These are phyloP conservation scores for Dolomedes plantarius DNA, from an alignment of 2,888 invertebrate species.

Conservation along the genomic window DNA sequence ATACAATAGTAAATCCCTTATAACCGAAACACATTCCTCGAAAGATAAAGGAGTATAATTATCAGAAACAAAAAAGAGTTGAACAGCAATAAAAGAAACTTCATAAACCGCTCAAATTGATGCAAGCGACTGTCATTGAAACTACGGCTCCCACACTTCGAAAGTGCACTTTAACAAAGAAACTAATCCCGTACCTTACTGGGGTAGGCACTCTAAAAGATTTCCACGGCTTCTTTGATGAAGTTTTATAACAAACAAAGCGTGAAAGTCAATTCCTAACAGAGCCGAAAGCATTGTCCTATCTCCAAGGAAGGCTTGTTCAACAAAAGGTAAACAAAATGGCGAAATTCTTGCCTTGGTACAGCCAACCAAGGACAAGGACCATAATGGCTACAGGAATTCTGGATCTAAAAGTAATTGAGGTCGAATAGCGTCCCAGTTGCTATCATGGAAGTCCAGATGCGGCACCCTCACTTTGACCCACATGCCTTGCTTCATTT, in stretches of 20 bases:
- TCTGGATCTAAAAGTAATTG: constrained; percentile 14
- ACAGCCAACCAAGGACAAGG: neutral
- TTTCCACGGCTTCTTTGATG: neutral
- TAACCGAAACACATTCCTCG: no score
- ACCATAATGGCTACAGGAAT: neutral
- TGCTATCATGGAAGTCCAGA: neutral
- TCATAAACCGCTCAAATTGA: no score
- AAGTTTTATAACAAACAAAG: constrained; percentile 1
- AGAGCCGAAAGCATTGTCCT: neutral
- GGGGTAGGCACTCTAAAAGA: neutral
- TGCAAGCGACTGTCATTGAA: no score
- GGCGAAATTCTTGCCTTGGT: constrained; percentile 2
- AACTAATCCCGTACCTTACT: neutral
- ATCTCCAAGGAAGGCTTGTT: neutral
- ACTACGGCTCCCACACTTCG: neutral
- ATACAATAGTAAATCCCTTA: no score
- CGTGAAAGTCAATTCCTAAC: neutral
- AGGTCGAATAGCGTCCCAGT: constrained; percentile 18
- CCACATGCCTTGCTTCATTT: neutral
- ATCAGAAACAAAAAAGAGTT: no score
- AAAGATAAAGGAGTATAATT: no score
- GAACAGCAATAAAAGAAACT: no score
- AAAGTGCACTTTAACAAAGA: neutral
- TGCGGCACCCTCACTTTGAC: constrained; percentile 10
- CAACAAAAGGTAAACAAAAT: constrained; percentile 9